Base-by-base conservation (phyloP, 2,797 vertebrate genomes). In the Propithecus deckenii region DNA sequence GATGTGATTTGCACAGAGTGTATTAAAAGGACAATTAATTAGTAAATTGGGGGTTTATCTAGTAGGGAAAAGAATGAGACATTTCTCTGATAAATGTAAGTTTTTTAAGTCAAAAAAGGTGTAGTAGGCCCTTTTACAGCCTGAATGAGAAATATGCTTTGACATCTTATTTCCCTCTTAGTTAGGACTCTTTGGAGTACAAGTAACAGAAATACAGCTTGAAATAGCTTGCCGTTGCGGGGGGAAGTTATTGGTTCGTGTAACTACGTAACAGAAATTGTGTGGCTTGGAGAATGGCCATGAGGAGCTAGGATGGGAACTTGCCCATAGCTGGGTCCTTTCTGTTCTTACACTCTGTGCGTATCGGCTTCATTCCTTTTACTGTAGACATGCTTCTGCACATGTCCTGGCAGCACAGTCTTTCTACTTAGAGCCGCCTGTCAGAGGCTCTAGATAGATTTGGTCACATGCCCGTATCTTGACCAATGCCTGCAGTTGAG, bases 1-100 rank as follows among this genome's bases (percentile, higher is more conserved):
- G 76, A 72, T 48, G 7, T 72, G 25, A 87, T 95, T 90, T 92
- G 41, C 3, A 41, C 41, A 35, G 89, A 74, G 22, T 91, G 17
- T 91, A 81, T 86, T 75, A 48, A 85, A 94, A 83, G 80, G 25
- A 59, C 50, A 94, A 88, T 90, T 96, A 96, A 83, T 76, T 94
- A 92, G 46, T 91, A 67, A 87, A 76, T 90, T 96, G 30, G 41
- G 46, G 22, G 52, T 65, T 94, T 92, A 91, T 9, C 55, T 94
- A 43, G 14, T 61, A 96, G 57, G 35, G 15, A 92, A 72, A 67
- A 86, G 38, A 96, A 91, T 41, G 79, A 93, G 83, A 81, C 81
- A 85, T 50, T 69, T 48, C 78, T 92, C 11, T 69, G 48, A 63
- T 87, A 52, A 57, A 43, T 88, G 59, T 52, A 94, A 52, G 67